phyloP scores from a whole-genome alignment of 92 coral and sea anemone species.

The Palythoa caribaeorum region DNA sequence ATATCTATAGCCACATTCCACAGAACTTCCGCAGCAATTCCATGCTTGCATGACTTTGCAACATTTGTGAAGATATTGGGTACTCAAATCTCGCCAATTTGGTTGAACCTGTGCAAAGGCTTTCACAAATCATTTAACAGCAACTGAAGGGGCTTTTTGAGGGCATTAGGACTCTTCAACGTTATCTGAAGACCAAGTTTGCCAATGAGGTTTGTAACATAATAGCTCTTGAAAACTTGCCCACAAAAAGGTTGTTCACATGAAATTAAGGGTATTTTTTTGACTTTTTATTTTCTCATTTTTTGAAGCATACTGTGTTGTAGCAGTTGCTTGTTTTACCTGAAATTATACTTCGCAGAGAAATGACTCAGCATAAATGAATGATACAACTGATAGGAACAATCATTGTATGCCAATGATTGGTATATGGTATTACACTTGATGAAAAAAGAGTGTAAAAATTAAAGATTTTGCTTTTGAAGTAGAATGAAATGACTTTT shows the following conservation, averaged over 20 bases:
- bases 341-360: too few species aligned
- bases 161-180: slow-evolving; percentile 48
- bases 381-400: too few species aligned
- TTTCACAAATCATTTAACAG: slow-evolving; percentile 29
- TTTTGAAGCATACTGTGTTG: too few species aligned
- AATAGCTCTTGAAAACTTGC: neutral
- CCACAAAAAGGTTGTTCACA: neutral
- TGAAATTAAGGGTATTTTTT: too few species aligned
- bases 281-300: too few species aligned
- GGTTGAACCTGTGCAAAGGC: slow-evolving; percentile 6
- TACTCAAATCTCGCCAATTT: slow-evolving; percentile 48
- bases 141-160: slow-evolving; percentile 21
- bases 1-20: slow-evolving; percentile 20
- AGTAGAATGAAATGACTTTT: too few species aligned
- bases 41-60: slow-evolving; percentile 51
- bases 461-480: too few species aligned
- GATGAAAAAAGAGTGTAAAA: too few species aligned
- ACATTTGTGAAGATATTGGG: slow-evolving; percentile 33
- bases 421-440: too few species aligned
- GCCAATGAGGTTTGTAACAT: slow-evolving; percentile 49
- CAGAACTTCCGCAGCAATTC: slow-evolving; percentile 45
- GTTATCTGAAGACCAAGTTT: slow-evolving; percentile 64
- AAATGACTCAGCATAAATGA: too few species aligned
- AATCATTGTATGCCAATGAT: too few species aligned
- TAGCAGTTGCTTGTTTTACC: too few species aligned